Evolutionary conservation across 2,888 invertebrate genomes (phyloP).

Genomic region (Scaptomyza reducta): DNA sequence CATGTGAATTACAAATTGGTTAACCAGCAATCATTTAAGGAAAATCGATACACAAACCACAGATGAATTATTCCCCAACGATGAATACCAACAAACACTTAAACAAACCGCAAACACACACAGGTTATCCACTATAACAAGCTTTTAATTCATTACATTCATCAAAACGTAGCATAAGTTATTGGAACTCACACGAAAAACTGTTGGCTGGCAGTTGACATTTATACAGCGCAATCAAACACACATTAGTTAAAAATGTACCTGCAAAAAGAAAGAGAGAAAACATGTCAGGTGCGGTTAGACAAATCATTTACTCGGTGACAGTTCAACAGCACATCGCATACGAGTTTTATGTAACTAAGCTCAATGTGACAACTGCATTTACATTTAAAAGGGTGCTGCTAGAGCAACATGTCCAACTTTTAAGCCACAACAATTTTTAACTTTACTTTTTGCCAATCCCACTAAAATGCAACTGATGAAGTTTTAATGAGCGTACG

Average conservation of each 20-base stretch:
- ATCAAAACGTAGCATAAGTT: slow-evolving; percentile 52
- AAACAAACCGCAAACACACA: background rate
- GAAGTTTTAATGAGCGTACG: slow-evolving; percentile 62
- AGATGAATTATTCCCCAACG: slow-evolving; percentile 26
- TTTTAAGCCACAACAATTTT: slow-evolving; percentile 56
- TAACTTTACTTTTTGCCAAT: slow-evolving; percentile 8
- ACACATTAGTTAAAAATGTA: background rate
- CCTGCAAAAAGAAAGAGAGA: background rate
- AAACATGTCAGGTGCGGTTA: slow-evolving; percentile 55
- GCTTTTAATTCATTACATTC: slow-evolving; percentile 71
- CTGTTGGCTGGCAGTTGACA: slow-evolving; percentile 36
- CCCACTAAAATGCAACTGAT: slow-evolving; percentile 52
- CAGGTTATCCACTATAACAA: slow-evolving; percentile 43
- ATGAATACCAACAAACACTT: background rate
- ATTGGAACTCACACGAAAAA: slow-evolving; percentile 22
- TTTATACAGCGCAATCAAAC: slow-evolving; percentile 27
- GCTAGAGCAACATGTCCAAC: slow-evolving; percentile 27
- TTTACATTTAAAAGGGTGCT: slow-evolving; percentile 10
- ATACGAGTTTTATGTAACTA: background rate
- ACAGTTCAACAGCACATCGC: slow-evolving; percentile 38
- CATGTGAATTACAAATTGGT: slow-evolving; percentile 20
- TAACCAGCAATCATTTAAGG: slow-evolving; percentile 29
- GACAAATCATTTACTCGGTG: slow-evolving; percentile 62
- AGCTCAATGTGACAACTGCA: slow-evolving; percentile 15
- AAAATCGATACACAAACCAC: slow-evolving; percentile 64